A percentile compares a stretch with the other conserved stretches of the same genome.
Evolutionary conservation across 2,888 invertebrate genomes (phyloP).

Genomic region (Apocheima hispidaria): DNA sequence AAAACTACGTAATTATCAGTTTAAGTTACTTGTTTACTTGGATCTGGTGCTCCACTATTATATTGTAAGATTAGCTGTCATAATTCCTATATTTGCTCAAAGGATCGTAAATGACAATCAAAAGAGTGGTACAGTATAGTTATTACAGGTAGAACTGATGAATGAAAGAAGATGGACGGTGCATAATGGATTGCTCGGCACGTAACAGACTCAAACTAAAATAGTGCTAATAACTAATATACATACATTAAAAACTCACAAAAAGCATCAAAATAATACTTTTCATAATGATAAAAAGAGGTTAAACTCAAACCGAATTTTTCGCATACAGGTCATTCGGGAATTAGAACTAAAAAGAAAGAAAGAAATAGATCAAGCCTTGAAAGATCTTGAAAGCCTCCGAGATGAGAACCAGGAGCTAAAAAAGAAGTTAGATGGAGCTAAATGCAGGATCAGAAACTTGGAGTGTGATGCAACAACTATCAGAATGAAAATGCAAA

Average conservation of each 20-base stretch:
- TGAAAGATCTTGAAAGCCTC: constrained; percentile 85
- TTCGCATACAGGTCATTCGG: constrained; percentile 68
- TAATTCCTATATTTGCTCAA: not conserved
- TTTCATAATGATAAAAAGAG: not conserved
- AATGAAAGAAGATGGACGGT: constrained; percentile 12
- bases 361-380: constrained; percentile 86
- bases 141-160: no score
- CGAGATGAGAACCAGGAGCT: constrained; percentile 86
- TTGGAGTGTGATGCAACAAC: constrained; percentile 88
- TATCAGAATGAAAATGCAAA: constrained; percentile 86
- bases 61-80: not conserved
- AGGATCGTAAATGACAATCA: no score
- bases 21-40: constrained; percentile 19
- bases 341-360: constrained; percentile 85
- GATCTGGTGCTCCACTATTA: constrained; percentile 13
- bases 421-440: constrained; percentile 88
- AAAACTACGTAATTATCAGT: constrained; percentile 58
- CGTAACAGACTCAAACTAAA: not conserved
- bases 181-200: no score
- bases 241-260: not conserved
- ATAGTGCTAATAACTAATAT: not conserved
- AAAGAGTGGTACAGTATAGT: no score
- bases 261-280: not conserved
- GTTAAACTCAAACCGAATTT: constrained; percentile 14
- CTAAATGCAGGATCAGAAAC: constrained; percentile 89